Conservation (phyloP, 2,113 vertebrate species). For the Columba janthina region DNA sequence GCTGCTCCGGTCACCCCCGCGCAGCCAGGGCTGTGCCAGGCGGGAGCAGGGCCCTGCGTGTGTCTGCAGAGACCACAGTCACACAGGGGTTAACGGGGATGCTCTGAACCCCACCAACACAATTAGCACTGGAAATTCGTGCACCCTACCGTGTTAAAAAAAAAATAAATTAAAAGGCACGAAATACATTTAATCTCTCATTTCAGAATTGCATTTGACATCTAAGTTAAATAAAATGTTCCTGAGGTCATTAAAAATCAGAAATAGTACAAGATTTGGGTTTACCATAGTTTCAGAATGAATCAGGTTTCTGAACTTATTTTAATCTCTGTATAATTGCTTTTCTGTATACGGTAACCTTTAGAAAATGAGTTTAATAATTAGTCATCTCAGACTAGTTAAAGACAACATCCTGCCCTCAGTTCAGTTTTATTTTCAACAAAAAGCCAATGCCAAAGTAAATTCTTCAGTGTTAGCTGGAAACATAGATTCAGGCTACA, state of each 20-base stretch:
- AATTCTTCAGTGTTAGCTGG: conserved; percentile 22
- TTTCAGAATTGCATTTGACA: conserved; percentile 67
- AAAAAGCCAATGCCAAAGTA: conserved; percentile 52
- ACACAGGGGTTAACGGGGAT: not conserved
- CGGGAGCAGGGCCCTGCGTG: not conserved
- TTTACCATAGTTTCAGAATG: conserved; percentile 78
- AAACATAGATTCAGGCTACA: conserved; percentile 6
- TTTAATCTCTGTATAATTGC: conserved; percentile 65
- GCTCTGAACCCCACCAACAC: conserved; percentile 36
- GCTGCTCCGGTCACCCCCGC: not conserved
- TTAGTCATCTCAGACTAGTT: conserved; percentile 80
- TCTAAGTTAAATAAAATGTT: conserved; percentile 73
- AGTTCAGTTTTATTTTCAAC: conserved; percentile 73
- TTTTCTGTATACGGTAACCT: conserved; percentile 77
- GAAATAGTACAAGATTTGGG: conserved; percentile 70
- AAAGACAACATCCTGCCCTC: conserved; percentile 75
- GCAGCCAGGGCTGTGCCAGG: not conserved
- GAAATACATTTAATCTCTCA: conserved; percentile 63
- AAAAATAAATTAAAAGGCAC: not conserved
- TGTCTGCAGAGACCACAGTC: not conserved
- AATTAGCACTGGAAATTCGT: conserved; percentile 50
- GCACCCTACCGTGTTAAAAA: not conserved
- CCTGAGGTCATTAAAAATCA: conserved; percentile 74
- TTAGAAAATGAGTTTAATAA: conserved; percentile 79
- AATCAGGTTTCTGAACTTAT: conserved; percentile 75